Conservation (phyloP, 1,140 invertebrate genomes). For the Sycophaga agraensis region DNA sequence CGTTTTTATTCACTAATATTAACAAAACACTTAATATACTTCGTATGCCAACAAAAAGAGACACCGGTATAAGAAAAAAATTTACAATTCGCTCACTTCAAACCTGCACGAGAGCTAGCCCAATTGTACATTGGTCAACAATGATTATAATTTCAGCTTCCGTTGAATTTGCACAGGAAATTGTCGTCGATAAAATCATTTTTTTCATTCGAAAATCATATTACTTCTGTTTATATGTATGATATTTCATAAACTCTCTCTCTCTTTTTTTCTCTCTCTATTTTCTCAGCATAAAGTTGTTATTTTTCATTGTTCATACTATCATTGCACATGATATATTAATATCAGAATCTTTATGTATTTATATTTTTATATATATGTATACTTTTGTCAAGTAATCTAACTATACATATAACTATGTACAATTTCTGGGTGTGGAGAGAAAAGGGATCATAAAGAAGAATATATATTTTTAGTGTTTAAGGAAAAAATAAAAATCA, state of each 20-base stretch:
- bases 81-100: constrained; percentile 22
- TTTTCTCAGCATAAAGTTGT: constrained; percentile 10
- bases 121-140: constrained; percentile 25
- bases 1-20: constrained; percentile 7
- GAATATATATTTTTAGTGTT: constrained; percentile 4
- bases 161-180: background rate
- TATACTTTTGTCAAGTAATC: constrained; percentile 48
- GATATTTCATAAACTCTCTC: constrained; percentile 1
- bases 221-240: too few species aligned
- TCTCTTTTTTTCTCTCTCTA: constrained; percentile 15
- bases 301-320: constrained; percentile 36
- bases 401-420: constrained; percentile 60
- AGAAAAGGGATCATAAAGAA: constrained; percentile 24
- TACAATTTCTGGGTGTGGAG: constrained; percentile 48
- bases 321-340: constrained; percentile 39
- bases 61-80: constrained; percentile 11
- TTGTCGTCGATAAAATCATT: constrained; percentile 6
- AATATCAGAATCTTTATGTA: constrained; percentile 27
- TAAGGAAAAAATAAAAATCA: constrained; percentile 8
- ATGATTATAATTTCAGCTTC: constrained; percentile 20
- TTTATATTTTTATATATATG: constrained; percentile 34
- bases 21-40: constrained; percentile 14
- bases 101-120: background rate
- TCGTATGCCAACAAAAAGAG: constrained; percentile 12
- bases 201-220: background rate